Evolutionary conservation across 2,888 invertebrate genomes (phyloP).

Genomic region (Mystacides longicornis): DNA sequence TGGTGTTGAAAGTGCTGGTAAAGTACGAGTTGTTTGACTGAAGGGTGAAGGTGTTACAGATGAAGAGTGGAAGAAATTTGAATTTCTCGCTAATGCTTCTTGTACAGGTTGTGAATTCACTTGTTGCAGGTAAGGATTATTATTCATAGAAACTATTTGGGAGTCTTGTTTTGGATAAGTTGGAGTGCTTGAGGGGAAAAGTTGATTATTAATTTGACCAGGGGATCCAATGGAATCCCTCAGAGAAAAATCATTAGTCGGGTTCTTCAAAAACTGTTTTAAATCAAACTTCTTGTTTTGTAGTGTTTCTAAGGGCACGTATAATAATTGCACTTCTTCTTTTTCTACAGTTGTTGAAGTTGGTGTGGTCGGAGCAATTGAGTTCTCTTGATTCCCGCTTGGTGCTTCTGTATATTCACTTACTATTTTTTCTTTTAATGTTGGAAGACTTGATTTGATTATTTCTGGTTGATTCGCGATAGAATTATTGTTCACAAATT

Average conservation of each 20-base stretch:
- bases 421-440: slow-evolving; percentile 36
- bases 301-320: slow-evolving; percentile 73
- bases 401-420: slow-evolving; percentile 29
- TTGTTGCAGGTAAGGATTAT: slow-evolving; percentile 38
- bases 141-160: slow-evolving; percentile 34
- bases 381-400: slow-evolving; percentile 15
- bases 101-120: slow-evolving; percentile 36
- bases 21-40: slow-evolving; percentile 36
- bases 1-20: slow-evolving; percentile 38
- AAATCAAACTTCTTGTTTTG: slow-evolving; percentile 46
- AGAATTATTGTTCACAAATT: slow-evolving; percentile 41
- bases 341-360: slow-evolving; percentile 38
- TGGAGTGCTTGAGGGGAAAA: slow-evolving; percentile 23
- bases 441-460: slow-evolving; percentile 29
- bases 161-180: slow-evolving; percentile 25
- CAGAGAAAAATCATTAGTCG: slow-evolving; percentile 18
- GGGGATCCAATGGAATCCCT: slow-evolving; percentile 32
- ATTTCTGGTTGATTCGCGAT: slow-evolving; percentile 34
- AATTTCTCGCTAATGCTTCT: slow-evolving; percentile 31
- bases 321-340: slow-evolving; percentile 70
- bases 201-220: slow-evolving; percentile 39
- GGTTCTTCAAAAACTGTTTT: slow-evolving; percentile 28
- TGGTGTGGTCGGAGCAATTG: slow-evolving; percentile 13
- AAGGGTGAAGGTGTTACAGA: slow-evolving; percentile 39
- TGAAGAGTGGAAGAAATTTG: slow-evolving; percentile 20